phyloP scores from a whole-genome alignment of 2,797 vertebrate species.

The Myoxocephalus aenaeus region DNA sequence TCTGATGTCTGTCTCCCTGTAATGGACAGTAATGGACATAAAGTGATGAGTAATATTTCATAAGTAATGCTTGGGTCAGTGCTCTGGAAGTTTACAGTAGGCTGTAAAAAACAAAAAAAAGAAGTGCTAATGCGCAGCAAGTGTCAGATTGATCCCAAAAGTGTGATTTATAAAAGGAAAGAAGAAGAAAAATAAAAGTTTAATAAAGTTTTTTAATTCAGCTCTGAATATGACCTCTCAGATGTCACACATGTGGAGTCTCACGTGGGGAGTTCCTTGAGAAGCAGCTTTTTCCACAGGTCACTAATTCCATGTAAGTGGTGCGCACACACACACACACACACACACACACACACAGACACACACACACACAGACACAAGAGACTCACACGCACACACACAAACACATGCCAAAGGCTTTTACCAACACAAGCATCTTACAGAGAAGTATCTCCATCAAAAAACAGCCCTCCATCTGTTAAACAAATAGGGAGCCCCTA shows the following conservation, averaged over 20 bases:
- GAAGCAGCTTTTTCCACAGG: conserved; percentile 50
- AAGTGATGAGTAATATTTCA: conserved; percentile 46
- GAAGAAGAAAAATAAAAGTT: background rate
- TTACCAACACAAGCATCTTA: conserved; percentile 66
- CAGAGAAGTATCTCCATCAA: conserved; percentile 76
- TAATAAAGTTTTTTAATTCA: conserved; percentile 33
- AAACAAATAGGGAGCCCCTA: conserved; percentile 83
- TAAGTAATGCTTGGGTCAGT: conserved; percentile 13
- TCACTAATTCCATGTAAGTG: conserved; percentile 63
- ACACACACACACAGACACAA: conserved; percentile 51
- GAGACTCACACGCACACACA: conserved; percentile 38
- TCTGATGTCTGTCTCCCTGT: conserved; percentile 36
- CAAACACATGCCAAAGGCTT: conserved; percentile 67
- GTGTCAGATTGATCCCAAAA: background rate
- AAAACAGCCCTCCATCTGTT: conserved; percentile 77
- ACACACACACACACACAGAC: conserved; percentile 40
- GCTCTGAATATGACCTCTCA: conserved; percentile 30
- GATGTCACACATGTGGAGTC: conserved; percentile 34
- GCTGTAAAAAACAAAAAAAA: background rate
- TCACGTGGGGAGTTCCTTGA: conserved; percentile 20
- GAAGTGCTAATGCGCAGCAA: background rate
- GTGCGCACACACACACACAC: conserved; percentile 27
- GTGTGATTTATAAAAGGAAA: background rate
- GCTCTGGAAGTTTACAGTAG: conserved; percentile 1
- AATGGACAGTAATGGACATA: conserved; percentile 60